Evolutionary conservation across 2,888 invertebrate genomes (phyloP).

Genomic region (Ctena decussata): DNA sequence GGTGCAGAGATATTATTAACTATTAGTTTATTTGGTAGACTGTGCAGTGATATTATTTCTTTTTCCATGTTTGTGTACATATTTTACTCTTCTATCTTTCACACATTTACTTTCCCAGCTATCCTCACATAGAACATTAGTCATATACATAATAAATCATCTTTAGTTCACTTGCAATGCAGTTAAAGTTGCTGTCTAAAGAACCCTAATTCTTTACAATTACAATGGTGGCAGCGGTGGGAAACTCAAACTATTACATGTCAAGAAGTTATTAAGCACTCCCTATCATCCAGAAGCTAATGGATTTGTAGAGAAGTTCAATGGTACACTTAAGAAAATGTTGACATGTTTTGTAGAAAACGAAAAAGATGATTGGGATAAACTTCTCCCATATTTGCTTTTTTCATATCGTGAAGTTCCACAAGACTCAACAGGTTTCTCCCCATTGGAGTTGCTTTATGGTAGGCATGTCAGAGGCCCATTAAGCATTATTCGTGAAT

Average conservation of each 20-base stretch:
- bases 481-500: constrained; percentile 18
- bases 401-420: constrained; percentile 46
- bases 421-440: constrained; percentile 37
- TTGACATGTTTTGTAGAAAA: constrained; percentile 5
- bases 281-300: constrained; percentile 19
- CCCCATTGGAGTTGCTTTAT: constrained; percentile 35
- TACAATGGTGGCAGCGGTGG: too few species aligned
- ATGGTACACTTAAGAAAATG: constrained; percentile 15
- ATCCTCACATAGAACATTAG: too few species aligned
- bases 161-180: too few species aligned
- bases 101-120: too few species aligned
- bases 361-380: not conserved
- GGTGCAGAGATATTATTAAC: too few species aligned
- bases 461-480: constrained; percentile 35
- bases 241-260: not conserved
- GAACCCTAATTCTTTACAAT: too few species aligned
- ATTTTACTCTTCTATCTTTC: too few species aligned
- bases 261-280: not conserved
- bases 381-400: not conserved
- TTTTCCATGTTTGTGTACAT: too few species aligned
- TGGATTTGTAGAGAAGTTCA: constrained; percentile 16
- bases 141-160: too few species aligned
- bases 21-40: too few species aligned
- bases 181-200: too few species aligned
- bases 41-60: too few species aligned